Percentiles rank a stretch among this genome's conserved stretches.
Conservation (phyloP, 1,140 invertebrate species). For the Zaprionus davidi region DNA sequence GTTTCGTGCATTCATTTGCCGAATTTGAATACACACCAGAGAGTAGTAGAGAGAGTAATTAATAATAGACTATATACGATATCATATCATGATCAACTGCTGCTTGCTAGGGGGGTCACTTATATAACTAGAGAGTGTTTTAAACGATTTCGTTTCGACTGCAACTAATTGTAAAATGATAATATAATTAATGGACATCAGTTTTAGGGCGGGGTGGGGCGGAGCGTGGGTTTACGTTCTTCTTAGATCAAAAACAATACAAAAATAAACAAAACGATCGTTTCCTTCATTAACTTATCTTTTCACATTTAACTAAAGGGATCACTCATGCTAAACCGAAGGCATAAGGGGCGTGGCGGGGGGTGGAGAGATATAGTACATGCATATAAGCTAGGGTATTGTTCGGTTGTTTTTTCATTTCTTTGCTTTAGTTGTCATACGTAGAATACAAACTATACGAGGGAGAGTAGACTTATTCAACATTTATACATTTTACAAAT, state of each 20-base stretch:
- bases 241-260: slow-evolving; percentile 6
- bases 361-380: slow-evolving; percentile 22
- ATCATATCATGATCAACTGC: slow-evolving; percentile 12
- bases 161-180: slow-evolving; percentile 47
- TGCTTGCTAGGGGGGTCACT: slow-evolving; percentile 5
- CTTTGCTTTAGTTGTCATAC: slow-evolving; percentile 13
- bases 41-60: not conserved
- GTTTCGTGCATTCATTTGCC: slow-evolving; percentile 3
- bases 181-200: slow-evolving; percentile 25
- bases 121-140: slow-evolving; percentile 13
- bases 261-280: slow-evolving; percentile 20
- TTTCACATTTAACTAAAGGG: slow-evolving; percentile 20
- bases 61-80: slow-evolving; percentile 9
- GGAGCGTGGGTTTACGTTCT: not conserved
- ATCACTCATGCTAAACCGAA: slow-evolving; percentile 49
- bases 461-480: slow-evolving; percentile 56
- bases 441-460: slow-evolving; percentile 31
- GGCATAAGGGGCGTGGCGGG: slow-evolving; percentile 34
- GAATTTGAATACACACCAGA: slow-evolving; percentile 8
- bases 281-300: not conserved
- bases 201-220: not conserved
- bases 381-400: slow-evolving; percentile 29
- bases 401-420: slow-evolving; percentile 16
- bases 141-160: slow-evolving; percentile 27
- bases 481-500: slow-evolving; percentile 68